Conservation (phyloP, 1,140 invertebrate genomes). For the Bradynema listronoti region DNA sequence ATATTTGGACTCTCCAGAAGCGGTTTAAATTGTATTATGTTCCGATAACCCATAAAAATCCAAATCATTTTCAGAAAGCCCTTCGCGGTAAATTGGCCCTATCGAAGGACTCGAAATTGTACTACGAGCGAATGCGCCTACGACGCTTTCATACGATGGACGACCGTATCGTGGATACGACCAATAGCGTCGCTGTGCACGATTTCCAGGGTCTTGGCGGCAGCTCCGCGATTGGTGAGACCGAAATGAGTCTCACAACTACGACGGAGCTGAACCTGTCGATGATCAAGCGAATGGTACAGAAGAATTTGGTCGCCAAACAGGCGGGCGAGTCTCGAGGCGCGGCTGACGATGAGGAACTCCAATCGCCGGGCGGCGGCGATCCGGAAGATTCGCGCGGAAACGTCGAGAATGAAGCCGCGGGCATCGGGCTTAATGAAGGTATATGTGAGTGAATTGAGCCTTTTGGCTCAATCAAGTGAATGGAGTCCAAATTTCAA, state of each 20-base stretch:
- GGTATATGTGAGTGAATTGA: no score
- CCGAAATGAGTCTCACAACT: no score
- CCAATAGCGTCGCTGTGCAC: no score
- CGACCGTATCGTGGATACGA: conserved; percentile 50
- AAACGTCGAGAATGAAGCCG: conserved; percentile 21
- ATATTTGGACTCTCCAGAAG: conserved; percentile 65
- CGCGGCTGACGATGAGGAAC: conserved; percentile 46
- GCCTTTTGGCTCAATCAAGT: no score
- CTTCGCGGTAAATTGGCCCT: conserved; percentile 53
- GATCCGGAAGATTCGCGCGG: conserved; percentile 39
- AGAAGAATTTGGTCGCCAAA: conserved; percentile 35
- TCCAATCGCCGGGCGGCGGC: conserved; percentile 41
- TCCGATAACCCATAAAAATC: no score
- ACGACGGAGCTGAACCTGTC: conserved; percentile 37
- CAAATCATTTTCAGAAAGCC: conserved; percentile 39
- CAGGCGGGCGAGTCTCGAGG: conserved; percentile 53
- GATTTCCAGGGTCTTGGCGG: conserved; percentile 14
- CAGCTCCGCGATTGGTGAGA: neutral
- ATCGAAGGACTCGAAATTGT: conserved; percentile 80
- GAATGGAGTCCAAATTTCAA: conserved; percentile 1
- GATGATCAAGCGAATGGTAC: conserved; percentile 47
- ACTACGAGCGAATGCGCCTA: conserved; percentile 67
- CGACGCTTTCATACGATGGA: conserved; percentile 50
- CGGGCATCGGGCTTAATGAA: conserved; percentile 13
- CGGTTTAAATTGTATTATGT: no score